A percentile compares a stretch with the other conserved stretches of the same genome.
phyloP scores from a whole-genome alignment of 2,888 invertebrate genomes.

The Phengaris alcon region DNA sequence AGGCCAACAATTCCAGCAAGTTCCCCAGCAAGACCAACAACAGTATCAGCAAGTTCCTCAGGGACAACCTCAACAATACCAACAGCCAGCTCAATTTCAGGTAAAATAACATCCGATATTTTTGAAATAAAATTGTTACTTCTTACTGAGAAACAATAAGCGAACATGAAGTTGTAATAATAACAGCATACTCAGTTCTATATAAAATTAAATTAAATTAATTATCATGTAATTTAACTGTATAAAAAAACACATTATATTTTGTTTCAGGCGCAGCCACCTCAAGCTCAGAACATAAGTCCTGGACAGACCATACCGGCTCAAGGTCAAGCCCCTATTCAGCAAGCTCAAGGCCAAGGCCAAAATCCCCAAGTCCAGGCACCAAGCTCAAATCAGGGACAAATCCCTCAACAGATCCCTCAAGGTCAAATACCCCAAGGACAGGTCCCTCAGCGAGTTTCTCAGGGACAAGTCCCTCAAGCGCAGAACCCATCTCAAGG shows the following conservation, averaged over 20 bases:
- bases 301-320: slow-evolving; percentile 23
- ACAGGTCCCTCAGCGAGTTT: slow-evolving; percentile 40
- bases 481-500: slow-evolving; percentile 31
- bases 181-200: background rate
- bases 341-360: slow-evolving; percentile 36
- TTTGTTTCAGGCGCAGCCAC: slow-evolving; percentile 34
- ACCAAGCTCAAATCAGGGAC: background rate
- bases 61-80: slow-evolving; percentile 41
- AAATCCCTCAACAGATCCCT: slow-evolving; percentile 13
- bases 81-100: slow-evolving; percentile 19
- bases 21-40: background rate
- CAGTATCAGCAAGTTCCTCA: slow-evolving; percentile 34
- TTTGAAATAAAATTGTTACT: background rate
- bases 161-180: background rate
- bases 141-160: background rate
- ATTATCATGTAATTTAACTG: no score
- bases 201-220: no score
- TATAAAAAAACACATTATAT: background rate
- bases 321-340: slow-evolving; percentile 36
- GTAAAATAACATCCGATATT: background rate
- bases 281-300: slow-evolving; percentile 38
- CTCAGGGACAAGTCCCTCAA: slow-evolving; percentile 42
- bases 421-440: slow-evolving; percentile 39
- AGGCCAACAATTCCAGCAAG: slow-evolving; percentile 34
- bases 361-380: slow-evolving; percentile 23